Evolutionary conservation across 1,140 invertebrate species (phyloP), one percentile per base, ranked within the genome.

Genomic region (Hylyphantes graminicola): DNA sequence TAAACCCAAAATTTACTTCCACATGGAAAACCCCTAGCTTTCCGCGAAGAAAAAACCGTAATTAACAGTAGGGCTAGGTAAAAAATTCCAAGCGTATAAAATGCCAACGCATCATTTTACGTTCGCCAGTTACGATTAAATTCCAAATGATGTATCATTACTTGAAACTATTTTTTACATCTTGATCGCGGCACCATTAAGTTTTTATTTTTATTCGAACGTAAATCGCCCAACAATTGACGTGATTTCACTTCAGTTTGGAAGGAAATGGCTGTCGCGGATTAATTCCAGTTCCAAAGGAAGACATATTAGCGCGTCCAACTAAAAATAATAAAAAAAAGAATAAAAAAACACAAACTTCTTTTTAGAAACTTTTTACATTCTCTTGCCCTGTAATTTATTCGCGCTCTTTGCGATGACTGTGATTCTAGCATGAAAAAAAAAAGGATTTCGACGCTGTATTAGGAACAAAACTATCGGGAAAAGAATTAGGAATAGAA

Each of bases 151-250:
- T 51, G 74, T 76, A 50, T 76, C 59, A 76, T 76, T 76, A 76
- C 50, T 57, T 51, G 57, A 50, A 51, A 70, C 67, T 17, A 51
- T 50, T 76, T 63, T 35, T 76, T 61, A 63, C 64, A 19, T n/a
- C 15, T 64, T 11, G 48, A 48, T 61, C 74, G 51, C 74, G 74
- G 15, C 48, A 61, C 59, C 59, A 76, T 63, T 61, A 64, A 35
- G 17, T 63, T 64, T 64, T 63, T 76, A 59, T 63, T 64, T 50
- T 17, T 76, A 59, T 64, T 63, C 7, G 6, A 64, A 76, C 74
- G 59, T 76, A 76, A 76, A 76, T 76, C 59, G 74, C 64, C 13
- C 74, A 76, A 76, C 74, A 76, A 76, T 76, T 76, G 74, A 76
- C 74, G 74, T 7, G 74, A 51, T 48, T 76, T 64, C 48, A 50